Evolutionary conservation across 2,113 vertebrate genomes (phyloP).

Genomic region (Oenanthe melanoleuca): DNA sequence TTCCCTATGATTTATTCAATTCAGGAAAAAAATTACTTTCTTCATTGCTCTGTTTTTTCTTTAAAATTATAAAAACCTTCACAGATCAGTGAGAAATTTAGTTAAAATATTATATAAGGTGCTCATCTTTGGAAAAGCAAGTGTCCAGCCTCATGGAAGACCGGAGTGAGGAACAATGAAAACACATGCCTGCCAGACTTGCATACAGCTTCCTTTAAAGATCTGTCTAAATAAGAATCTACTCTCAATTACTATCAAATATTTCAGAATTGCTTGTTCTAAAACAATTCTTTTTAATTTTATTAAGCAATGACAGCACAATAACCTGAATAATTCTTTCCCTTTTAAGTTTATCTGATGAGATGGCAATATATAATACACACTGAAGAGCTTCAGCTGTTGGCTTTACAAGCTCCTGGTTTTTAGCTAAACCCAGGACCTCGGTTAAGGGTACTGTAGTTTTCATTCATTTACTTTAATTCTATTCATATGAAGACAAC

Average conservation of each 20-base stretch:
- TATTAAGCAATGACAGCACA: neutral
- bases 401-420: constrained; percentile 12
- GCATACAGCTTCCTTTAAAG: neutral
- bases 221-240: neutral
- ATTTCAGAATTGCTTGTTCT: neutral
- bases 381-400: neutral
- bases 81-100: neutral
- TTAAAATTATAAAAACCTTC: neutral
- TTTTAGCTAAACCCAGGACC: constrained; percentile 22
- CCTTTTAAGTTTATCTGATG: neutral
- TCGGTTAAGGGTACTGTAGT: neutral
- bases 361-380: neutral
- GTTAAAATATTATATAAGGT: neutral
- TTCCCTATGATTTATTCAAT: neutral
- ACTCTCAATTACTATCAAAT: neutral
- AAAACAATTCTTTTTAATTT: neutral
- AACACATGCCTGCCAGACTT: neutral
- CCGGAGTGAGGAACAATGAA: neutral
- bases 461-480: neutral
- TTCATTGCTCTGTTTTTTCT: neutral
- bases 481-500: constrained; percentile 15
- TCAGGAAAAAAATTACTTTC: neutral
- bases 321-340: neutral
- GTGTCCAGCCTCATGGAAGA: neutral
- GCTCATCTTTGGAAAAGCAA: neutral